Percentiles rank a stretch among this genome's conserved stretches.
Conservation (phyloP, 2,797 vertebrate species). For the Xenopus petersii region DNA sequence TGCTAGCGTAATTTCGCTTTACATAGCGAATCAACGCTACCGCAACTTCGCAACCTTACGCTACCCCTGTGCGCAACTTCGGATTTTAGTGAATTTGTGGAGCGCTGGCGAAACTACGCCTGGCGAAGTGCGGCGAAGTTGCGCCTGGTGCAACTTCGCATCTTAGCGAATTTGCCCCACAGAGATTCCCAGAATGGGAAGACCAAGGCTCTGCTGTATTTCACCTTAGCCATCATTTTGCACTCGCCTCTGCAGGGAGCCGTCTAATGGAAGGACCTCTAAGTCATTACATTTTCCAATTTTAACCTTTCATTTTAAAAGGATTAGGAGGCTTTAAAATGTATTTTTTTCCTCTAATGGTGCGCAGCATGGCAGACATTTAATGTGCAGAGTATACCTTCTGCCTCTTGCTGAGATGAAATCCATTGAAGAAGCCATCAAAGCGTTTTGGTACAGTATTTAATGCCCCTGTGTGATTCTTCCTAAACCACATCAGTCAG, state of each 20-base stretch:
- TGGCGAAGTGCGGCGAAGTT: no score
- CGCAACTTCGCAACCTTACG: no score
- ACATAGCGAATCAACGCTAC: no score
- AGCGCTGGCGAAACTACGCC: no score
- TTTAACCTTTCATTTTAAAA: slow-evolving; percentile 40
- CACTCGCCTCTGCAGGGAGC: slow-evolving; percentile 37
- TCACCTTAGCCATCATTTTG: slow-evolving; percentile 17
- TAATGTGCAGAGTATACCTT: neutral
- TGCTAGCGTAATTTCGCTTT: no score
- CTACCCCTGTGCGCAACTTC: no score
- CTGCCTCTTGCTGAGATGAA: slow-evolving; percentile 6
- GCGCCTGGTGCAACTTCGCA: no score
- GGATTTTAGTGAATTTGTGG: no score
- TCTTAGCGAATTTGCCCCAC: no score
- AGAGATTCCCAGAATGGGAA: no score
- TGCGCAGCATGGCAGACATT: slow-evolving; percentile 24
- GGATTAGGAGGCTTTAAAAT: slow-evolving; percentile 30
- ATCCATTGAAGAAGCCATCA: slow-evolving; percentile 13
- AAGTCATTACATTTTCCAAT: slow-evolving; percentile 28
- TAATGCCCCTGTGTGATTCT: no score
- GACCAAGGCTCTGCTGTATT: slow-evolving; percentile 13
- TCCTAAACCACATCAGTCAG: no score
- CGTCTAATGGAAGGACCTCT: slow-evolving; percentile 26
- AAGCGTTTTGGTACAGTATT: neutral
- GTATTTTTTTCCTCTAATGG: slow-evolving; percentile 11